These are phyloP conservation scores for Halcyon malimbica DNA, from an alignment of 2,113 vertebrate species.

Conservation along the genomic window DNA sequence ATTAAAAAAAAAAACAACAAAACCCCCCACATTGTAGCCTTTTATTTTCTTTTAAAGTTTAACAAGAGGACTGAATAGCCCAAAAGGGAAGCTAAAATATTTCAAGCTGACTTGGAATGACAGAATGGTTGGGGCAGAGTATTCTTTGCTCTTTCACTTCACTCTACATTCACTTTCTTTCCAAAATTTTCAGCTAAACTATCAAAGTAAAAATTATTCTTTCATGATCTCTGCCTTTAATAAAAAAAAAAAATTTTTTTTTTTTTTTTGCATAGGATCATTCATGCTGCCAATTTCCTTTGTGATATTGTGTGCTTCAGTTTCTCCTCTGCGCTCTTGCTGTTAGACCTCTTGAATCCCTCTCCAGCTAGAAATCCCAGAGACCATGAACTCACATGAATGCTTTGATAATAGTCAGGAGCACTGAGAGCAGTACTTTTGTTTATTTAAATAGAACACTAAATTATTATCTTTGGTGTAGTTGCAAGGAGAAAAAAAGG, in stretches of 20 bases:
- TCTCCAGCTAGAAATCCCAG: background rate
- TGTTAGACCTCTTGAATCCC: background rate
- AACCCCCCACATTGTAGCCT: background rate
- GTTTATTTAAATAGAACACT: background rate
- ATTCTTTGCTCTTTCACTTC: background rate
- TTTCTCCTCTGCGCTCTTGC: background rate
- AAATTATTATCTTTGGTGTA: constrained; percentile 28
- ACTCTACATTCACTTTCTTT: background rate
- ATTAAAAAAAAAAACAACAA: too few relatives aligned
- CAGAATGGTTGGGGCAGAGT: background rate
- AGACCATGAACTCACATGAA: background rate
- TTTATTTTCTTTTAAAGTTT: background rate
- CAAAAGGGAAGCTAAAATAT: background rate
- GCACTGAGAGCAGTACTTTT: background rate
- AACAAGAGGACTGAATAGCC: background rate
- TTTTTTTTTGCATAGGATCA: background rate
- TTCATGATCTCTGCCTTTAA: background rate
- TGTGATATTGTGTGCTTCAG: background rate
- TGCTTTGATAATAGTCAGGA: background rate
- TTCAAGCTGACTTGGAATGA: background rate
- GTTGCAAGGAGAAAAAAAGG: background rate
- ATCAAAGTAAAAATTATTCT: background rate
- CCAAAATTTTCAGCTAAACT: background rate
- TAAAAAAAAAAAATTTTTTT: too few relatives aligned
- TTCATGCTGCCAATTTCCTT: background rate